These are phyloP conservation scores for Mamestra configurata DNA, from an alignment of 1,140 invertebrate species.

Conservation along the genomic window DNA sequence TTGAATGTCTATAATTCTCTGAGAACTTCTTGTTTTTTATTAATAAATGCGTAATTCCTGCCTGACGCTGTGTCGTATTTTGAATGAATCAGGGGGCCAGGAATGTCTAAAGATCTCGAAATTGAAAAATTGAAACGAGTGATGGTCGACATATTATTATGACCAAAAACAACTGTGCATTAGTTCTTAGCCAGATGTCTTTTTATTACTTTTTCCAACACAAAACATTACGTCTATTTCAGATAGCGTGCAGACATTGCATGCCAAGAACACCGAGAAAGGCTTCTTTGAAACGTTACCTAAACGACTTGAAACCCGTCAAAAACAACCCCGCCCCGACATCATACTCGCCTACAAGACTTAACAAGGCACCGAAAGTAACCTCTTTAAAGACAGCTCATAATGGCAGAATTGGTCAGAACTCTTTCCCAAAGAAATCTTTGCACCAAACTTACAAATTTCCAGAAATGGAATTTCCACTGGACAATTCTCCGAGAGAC, in stretches of 20 bases:
- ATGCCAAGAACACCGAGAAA: conserved; percentile 25
- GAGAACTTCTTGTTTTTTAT: no score
- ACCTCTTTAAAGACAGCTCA: background rate
- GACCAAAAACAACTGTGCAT: no score
- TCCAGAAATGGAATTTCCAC: conserved; percentile 37
- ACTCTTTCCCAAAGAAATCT: conserved; percentile 11
- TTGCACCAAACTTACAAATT: conserved; percentile 13
- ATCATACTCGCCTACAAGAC: background rate
- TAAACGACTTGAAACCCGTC: conserved; percentile 14
- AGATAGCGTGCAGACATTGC: conserved; percentile 36
- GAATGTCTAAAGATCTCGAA: no score
- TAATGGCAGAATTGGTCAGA: conserved; percentile 11
- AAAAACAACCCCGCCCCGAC: conserved; percentile 10
- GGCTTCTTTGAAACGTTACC: conserved; percentile 11
- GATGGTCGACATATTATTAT: background rate
- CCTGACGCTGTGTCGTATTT: no score
- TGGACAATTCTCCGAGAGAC: conserved; percentile 27
- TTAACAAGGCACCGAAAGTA: background rate
- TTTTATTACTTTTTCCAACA: background rate
- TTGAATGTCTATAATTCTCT: no score
- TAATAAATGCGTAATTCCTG: no score
- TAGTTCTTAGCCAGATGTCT: background rate
- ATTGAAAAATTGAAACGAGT: no score
- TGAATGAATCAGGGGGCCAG: no score
- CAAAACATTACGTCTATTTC: conserved; percentile 4